phyloP scores from a whole-genome alignment of 2,113 vertebrate species.

The Glaucomys volans region DNA sequence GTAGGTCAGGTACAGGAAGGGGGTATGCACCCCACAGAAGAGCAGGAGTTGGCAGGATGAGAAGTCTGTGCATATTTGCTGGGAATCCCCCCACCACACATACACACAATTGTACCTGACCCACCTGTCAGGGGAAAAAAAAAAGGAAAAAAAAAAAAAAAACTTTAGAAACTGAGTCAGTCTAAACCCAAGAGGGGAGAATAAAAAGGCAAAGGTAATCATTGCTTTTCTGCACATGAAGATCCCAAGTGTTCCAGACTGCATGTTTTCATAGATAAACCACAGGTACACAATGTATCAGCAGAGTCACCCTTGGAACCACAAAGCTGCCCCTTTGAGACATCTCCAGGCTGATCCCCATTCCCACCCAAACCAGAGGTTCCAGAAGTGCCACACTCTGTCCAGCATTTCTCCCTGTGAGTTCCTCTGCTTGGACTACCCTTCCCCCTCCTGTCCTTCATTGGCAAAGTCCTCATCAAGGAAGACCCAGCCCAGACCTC shows the following conservation, averaged over 20 bases:
- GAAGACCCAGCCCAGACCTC: not conserved
- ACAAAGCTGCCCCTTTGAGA: not conserved
- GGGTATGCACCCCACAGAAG: not conserved
- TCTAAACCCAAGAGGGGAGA: not conserved
- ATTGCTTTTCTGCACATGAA: not conserved
- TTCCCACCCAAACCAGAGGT: not conserved
- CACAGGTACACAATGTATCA: no score
- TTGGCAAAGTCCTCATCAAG: not conserved
- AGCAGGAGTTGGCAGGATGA: not conserved
- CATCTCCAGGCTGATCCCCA: not conserved
- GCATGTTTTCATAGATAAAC: slow-evolving; percentile 52
- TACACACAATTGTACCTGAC: not conserved
- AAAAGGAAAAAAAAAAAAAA: not conserved
- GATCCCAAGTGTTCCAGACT: slow-evolving; percentile 20
- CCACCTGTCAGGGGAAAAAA: not conserved
- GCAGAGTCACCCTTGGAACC: not conserved
- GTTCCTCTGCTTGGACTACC: not conserved
- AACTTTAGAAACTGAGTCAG: not conserved
- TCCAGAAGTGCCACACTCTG: not conserved
- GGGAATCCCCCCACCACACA: not conserved
- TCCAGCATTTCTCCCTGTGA: no score
- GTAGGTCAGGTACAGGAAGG: not conserved
- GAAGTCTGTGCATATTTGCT: not conserved
- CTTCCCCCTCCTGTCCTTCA: not conserved
- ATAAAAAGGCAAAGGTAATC: not conserved